Conservation (phyloP, 2,113 vertebrate genomes). For the Anas platyrhynchos region DNA sequence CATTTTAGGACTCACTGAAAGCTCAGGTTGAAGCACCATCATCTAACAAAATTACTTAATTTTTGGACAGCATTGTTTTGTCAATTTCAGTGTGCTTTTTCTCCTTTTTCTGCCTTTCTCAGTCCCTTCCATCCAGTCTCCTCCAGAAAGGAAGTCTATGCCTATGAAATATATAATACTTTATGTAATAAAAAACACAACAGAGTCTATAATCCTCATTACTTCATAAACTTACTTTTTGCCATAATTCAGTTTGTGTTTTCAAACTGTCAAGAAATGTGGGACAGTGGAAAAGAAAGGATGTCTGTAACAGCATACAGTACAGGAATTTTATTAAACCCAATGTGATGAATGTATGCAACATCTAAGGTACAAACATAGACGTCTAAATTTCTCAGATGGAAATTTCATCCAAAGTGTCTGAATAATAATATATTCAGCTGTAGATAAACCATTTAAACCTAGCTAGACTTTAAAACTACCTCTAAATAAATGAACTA, state of each 20-base stretch:
- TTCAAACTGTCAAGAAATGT: neutral
- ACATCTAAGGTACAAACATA: neutral
- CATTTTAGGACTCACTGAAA: neutral
- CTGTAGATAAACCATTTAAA: neutral
- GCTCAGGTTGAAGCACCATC: neutral
- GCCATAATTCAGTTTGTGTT: neutral
- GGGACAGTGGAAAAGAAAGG: neutral
- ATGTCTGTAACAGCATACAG: neutral
- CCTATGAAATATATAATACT: neutral
- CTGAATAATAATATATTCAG: neutral
- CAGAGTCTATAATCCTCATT: neutral
- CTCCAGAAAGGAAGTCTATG: neutral
- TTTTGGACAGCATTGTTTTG: neutral
- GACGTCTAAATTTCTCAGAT: neutral
- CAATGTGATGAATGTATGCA: neutral
- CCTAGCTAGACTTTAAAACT: neutral
- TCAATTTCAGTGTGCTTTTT: neutral
- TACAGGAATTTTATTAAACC: neutral
- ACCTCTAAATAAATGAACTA: neutral
- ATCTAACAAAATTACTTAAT: neutral
- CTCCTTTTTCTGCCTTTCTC: neutral
- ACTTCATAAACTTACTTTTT: neutral
- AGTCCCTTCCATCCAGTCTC: neutral
- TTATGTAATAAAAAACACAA: rapidly evolving
- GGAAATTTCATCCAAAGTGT: neutral